Conservation (phyloP, 2,113 vertebrate species). For the Phrynosoma platyrhinos region DNA sequence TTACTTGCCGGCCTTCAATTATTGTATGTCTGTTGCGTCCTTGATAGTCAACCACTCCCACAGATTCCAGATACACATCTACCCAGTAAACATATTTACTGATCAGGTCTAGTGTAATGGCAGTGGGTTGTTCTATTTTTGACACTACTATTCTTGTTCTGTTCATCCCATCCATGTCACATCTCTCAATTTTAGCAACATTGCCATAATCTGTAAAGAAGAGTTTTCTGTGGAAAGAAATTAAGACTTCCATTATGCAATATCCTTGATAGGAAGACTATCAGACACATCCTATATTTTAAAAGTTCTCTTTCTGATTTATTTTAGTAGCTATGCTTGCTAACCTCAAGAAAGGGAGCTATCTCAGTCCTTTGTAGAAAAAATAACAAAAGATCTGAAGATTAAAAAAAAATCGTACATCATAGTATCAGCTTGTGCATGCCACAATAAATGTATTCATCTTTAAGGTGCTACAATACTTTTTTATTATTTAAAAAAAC, state of each 20-base stretch:
- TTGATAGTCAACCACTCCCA: slow-evolving; percentile 95
- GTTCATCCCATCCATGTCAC: slow-evolving; percentile 97
- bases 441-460: not conserved
- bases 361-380: not conserved
- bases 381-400: not conserved
- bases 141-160: slow-evolving; percentile 90
- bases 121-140: slow-evolving; percentile 91
- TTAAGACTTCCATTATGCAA: slow-evolving; percentile 57
- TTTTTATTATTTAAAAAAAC: not conserved
- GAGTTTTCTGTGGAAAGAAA: slow-evolving; percentile 89
- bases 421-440: not conserved
- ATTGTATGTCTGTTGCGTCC: slow-evolving; percentile 89
- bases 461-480: not conserved
- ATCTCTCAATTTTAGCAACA: slow-evolving; percentile 92
- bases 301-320: slow-evolving; percentile 28
- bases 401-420: not conserved
- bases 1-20: slow-evolving; percentile 90
- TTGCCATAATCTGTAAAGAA: slow-evolving; percentile 97
- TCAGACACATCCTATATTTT: slow-evolving; percentile 55
- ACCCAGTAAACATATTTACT: slow-evolving; percentile 97
- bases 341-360: slow-evolving; percentile 9
- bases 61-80: slow-evolving; percentile 93
- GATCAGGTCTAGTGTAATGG: slow-evolving; percentile 90
- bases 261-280: slow-evolving; percentile 47
- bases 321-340: not conserved